phyloP scores from a whole-genome alignment of 53 echinoderm and acorn worm genomes.

The Stichopus horrens region DNA sequence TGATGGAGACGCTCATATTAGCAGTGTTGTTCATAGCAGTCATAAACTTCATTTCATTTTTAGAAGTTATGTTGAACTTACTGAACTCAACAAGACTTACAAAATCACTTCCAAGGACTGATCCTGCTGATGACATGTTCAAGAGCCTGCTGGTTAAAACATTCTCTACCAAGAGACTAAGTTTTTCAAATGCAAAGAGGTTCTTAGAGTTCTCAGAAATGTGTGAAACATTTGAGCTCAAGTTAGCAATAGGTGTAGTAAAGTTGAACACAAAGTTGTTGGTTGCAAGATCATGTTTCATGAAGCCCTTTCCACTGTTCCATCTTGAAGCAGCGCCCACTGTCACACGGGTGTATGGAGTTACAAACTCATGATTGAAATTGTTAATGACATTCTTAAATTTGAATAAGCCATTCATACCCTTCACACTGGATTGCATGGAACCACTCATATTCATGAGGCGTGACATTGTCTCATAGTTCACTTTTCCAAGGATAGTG shows the following conservation, averaged over 20 bases:
- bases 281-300: conserved; percentile 59
- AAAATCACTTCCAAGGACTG: not conserved
- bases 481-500: conserved; percentile 40
- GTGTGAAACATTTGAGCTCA: not conserved
- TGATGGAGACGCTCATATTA: not conserved
- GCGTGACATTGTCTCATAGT: conserved; percentile 48
- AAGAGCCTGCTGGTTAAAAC: conserved; percentile 17
- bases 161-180: conserved; percentile 9
- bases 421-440: conserved; percentile 54
- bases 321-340: conserved; percentile 38
- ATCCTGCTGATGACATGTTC: conserved; percentile 1
- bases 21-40: conserved; percentile 1
- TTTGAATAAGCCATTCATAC: conserved; percentile 62
- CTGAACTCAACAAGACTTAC: not conserved
- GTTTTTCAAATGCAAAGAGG: not conserved
- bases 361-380: conserved; percentile 38
- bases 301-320: conserved; percentile 49
- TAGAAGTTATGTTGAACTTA: not conserved
- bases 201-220: not conserved
- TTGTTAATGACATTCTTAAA: conserved; percentile 48
- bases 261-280: conserved; percentile 47
- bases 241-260: conserved; percentile 25
- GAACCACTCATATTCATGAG: conserved; percentile 71
- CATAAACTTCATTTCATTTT: not conserved
- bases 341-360: conserved; percentile 52